Evolutionary conservation across 2,888 invertebrate genomes (phyloP).

Genomic region (Hermodice carunculata): DNA sequence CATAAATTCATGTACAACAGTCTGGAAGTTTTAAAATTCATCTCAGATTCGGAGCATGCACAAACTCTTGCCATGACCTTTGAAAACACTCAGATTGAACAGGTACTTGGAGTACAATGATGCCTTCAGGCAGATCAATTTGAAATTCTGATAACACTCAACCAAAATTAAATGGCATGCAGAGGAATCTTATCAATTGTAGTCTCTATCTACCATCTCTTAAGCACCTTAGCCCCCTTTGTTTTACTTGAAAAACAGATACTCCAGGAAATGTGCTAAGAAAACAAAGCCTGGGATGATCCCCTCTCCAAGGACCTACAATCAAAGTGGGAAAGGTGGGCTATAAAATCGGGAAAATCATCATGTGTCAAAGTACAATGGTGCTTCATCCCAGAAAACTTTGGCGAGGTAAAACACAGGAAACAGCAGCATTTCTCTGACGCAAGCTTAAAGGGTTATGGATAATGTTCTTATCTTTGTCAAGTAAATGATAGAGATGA

Average conservation of each 20-base stretch:
- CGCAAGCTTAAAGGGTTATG: slow-evolving; percentile 15
- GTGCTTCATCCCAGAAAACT: not conserved
- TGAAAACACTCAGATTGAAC: not conserved
- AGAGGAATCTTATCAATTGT: slow-evolving; percentile 14
- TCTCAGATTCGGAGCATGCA: slow-evolving; percentile 6
- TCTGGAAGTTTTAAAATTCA: slow-evolving; percentile 10
- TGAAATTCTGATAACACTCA: not conserved
- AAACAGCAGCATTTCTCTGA: slow-evolving; percentile 23
- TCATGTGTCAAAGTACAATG: not conserved
- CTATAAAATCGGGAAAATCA: not conserved
- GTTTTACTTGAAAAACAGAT: slow-evolving; percentile 34
- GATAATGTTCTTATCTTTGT: slow-evolving; percentile 10
- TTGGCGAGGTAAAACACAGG: not conserved
- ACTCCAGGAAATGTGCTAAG: slow-evolving; percentile 10
- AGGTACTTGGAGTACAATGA: slow-evolving; percentile 1
- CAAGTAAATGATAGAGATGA: not conserved
- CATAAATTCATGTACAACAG: slow-evolving; percentile 25
- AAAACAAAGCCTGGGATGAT: slow-evolving; percentile 17
- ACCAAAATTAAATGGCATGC: slow-evolving; percentile 2
- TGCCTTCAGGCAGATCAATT: not conserved
- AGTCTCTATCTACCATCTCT: slow-evolving; percentile 19
- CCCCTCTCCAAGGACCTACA: slow-evolving; percentile 3
- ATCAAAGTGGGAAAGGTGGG: slow-evolving; percentile 17
- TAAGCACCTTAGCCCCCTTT: slow-evolving; percentile 70
- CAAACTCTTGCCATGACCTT: not conserved